Conservation (phyloP, 2,888 invertebrate genomes). For the Salticus scenicus region DNA sequence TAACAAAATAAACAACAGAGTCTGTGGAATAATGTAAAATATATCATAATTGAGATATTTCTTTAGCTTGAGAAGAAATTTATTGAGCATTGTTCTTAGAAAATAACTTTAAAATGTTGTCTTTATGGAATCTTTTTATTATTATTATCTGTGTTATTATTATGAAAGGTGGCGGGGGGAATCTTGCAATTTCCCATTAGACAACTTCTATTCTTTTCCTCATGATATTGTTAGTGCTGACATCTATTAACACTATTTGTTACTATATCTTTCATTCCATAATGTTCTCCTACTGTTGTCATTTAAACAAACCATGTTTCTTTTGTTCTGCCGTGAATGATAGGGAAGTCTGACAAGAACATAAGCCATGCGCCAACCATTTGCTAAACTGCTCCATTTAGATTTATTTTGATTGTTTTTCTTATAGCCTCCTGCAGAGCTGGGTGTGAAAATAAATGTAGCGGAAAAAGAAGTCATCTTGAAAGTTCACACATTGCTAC, state of each 20-base stretch:
- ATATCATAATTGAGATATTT: too few relatives aligned
- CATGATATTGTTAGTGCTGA: too few relatives aligned
- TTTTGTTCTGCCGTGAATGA: constrained; percentile 23
- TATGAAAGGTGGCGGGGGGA: too few relatives aligned
- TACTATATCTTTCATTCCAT: background rate
- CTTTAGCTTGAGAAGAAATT: too few relatives aligned
- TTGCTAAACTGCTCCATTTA: constrained; percentile 27
- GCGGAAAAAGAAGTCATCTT: background rate
- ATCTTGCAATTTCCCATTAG: too few relatives aligned
- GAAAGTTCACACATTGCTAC: background rate
- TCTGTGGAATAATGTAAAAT: too few relatives aligned
- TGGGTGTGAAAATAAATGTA: background rate
- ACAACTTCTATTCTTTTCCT: too few relatives aligned
- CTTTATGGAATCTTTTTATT: too few relatives aligned
- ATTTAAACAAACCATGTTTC: background rate
- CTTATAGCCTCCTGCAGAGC: background rate
- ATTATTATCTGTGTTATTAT: too few relatives aligned
- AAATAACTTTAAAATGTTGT: too few relatives aligned
- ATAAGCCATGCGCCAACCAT: constrained; percentile 44
- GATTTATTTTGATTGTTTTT: constrained; percentile 20
- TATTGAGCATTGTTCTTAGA: too few relatives aligned
- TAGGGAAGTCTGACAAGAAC: constrained; percentile 44
- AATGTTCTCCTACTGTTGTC: background rate
- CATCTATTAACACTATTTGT: constrained; percentile 15
- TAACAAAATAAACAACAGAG: too few relatives aligned